Evolutionary conservation across 2,113 vertebrate species (phyloP), one percentile per base, ranked within the genome.

Genomic region (Cynocephalus volans): DNA sequence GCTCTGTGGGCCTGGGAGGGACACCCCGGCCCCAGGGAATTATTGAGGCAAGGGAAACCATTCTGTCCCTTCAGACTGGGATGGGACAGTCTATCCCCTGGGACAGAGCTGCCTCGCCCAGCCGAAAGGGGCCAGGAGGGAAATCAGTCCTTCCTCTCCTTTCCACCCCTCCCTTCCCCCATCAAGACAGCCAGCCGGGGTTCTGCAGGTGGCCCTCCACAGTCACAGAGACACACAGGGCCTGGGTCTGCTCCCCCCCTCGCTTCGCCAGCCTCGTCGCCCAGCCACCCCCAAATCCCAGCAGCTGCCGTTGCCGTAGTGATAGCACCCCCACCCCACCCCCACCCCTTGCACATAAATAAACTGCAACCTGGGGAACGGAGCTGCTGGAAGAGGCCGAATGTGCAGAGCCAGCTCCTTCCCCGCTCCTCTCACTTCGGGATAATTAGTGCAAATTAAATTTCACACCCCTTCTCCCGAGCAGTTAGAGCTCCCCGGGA

Each of bases 381-480:
- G 96, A 81, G 95, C 96, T 90, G 96, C 97, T 91, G 93, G 95
- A 80, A 97, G 96, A 82, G 91, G 96, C 97, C 75, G 56, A 70
- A 70, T 84, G 48, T 90, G 96, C 92, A 24, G 64, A 80, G 96
- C 96, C 97, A 97, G 94, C 98, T 98, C 96, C 41, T 97, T 92
- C 75, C 91, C 97, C 54, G 64, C 92, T 90, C 93, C 90, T 98
- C 97, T 96, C 97, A 97, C 98, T 97, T 97, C 60, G 13, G 96
- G 93, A 97, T 98, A 98, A 98, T 98, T 98, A 98, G 97, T 98
- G 98, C 97, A 97, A 98, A 98, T 98, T 97, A 97, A 97, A 98
- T 97, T 97, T 98, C 97, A 98, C 97, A 98, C 97, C 92, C 97
- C 96, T 95, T 97, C 93, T 95, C 96, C 76, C 0, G 9, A 93